Evolutionary conservation across 2,888 invertebrate genomes (phyloP).

Genomic region (Isoperla grammatica): DNA sequence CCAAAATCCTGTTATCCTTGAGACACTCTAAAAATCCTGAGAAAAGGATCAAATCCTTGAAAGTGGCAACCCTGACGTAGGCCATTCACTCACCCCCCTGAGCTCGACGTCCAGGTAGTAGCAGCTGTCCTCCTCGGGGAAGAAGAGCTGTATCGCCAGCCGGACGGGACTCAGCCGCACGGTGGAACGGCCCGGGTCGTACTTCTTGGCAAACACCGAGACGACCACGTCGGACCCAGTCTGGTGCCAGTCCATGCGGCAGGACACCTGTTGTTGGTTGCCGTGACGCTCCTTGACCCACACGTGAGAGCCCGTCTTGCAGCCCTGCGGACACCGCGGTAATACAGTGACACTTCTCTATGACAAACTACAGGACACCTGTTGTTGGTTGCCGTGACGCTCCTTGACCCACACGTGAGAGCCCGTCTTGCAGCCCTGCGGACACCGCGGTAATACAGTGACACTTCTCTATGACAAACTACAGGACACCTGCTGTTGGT

Average conservation of each 20-base stretch:
- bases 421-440: no score
- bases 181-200: slow-evolving; percentile 67
- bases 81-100: slow-evolving; percentile 65
- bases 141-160: slow-evolving; percentile 65
- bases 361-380: no score
- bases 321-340: slow-evolving; percentile 52
- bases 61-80: no score
- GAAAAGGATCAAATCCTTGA: no score
- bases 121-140: slow-evolving; percentile 67
- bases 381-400: no score
- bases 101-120: slow-evolving; percentile 75
- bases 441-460: background rate
- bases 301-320: slow-evolving; percentile 73
- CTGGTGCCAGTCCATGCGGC: slow-evolving; percentile 95
- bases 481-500: background rate
- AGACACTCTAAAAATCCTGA: no score
- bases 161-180: slow-evolving; percentile 82
- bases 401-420: no score
- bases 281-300: slow-evolving; percentile 66
- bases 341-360: no score
- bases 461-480: background rate
- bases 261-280: slow-evolving; percentile 53
- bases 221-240: slow-evolving; percentile 78
- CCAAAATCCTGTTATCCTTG: no score
- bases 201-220: slow-evolving; percentile 86